These are phyloP conservation scores for Pachydiplax longipennis DNA, from an alignment of 2,888 invertebrate genomes.

Conservation along the genomic window DNA sequence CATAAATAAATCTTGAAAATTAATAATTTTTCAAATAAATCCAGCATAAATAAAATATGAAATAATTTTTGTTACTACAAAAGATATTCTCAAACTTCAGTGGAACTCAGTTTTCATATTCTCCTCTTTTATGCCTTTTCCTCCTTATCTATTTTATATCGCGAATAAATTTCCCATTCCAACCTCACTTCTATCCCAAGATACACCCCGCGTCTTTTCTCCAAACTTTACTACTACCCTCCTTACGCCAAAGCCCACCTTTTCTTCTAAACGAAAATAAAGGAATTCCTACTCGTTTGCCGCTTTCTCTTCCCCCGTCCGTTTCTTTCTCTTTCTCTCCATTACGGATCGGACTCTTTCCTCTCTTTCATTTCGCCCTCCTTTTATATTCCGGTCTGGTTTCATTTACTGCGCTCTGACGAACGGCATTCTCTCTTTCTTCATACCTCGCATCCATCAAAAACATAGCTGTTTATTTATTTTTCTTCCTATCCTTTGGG, in stretches of 20 bases:
- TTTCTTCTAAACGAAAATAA: background rate
- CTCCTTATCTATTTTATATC: background rate
- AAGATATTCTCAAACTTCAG: no score
- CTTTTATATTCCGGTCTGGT: background rate
- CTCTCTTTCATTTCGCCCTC: background rate
- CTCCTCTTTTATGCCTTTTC: no score
- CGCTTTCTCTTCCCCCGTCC: background rate
- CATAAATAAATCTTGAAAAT: no score
- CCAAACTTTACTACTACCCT: background rate
- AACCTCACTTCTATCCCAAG: background rate
- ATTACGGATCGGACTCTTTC: background rate
- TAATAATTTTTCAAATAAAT: no score
- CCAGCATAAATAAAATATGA: no score
- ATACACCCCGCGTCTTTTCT: background rate
- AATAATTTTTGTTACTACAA: no score
- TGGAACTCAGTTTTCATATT: no score
- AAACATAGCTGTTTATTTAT: background rate
- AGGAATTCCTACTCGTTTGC: background rate
- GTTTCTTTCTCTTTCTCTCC: background rate
- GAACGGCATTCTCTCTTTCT: background rate
- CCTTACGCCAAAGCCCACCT: background rate
- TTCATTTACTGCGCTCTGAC: background rate
- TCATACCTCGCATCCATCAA: background rate
- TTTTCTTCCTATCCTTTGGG: background rate
- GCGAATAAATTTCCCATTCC: background rate